phyloP scores from a whole-genome alignment of 2,797 vertebrate genomes.

The Chlorospingus semifuscus region DNA sequence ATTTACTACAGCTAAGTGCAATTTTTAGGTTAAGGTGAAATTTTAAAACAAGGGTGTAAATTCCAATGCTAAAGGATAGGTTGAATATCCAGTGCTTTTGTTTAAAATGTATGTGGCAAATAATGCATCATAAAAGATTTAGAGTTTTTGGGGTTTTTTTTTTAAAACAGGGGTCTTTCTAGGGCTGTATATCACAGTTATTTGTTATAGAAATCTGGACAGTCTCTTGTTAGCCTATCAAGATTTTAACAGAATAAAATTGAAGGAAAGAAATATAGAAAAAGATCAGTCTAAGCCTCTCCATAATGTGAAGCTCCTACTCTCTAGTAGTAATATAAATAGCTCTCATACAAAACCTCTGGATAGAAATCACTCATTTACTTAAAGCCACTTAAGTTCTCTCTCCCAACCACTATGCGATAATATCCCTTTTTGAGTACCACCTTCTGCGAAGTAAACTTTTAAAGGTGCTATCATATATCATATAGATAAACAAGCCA shows the following conservation, averaged over 20 bases:
- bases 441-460: background rate
- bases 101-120: background rate
- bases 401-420: background rate
- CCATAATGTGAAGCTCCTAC: background rate
- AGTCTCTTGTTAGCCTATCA: background rate
- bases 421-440: background rate
- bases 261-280: background rate
- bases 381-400: background rate
- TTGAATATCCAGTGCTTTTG: background rate
- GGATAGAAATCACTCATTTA: background rate
- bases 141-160: background rate
- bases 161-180: background rate
- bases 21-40: constrained; percentile 19
- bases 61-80: background rate
- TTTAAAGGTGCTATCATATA: background rate
- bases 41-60: background rate
- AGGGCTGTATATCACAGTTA: background rate
- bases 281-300: background rate
- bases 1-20: background rate
- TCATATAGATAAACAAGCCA: background rate
- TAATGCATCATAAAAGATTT: background rate
- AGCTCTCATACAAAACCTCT: background rate
- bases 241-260: background rate
- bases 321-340: background rate
- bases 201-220: background rate